These are phyloP conservation scores for Hofmannophila pseudospretella DNA, from an alignment of 2,888 invertebrate genomes.

Conservation along the genomic window DNA sequence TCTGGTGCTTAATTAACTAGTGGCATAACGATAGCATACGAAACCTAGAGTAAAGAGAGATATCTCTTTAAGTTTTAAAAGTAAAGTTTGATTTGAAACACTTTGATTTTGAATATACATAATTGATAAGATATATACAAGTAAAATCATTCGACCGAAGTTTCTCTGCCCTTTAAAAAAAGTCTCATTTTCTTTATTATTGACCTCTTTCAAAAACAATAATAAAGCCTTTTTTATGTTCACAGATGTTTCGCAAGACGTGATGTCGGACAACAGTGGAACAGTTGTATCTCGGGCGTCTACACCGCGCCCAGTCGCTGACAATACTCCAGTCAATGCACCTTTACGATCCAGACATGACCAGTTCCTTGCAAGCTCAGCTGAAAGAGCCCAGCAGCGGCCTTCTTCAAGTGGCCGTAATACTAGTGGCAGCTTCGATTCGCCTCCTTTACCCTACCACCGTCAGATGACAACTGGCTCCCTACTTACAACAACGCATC, in stretches of 20 bases:
- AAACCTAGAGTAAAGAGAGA: too few relatives aligned
- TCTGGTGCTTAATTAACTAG: not conserved
- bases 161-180: not conserved
- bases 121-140: too few relatives aligned
- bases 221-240: slow-evolving; percentile 24
- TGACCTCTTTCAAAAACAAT: not conserved
- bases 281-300: slow-evolving; percentile 67
- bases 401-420: slow-evolving; percentile 73
- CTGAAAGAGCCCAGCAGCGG: slow-evolving; percentile 63
- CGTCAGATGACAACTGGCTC: slow-evolving; percentile 79
- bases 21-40: too few relatives aligned
- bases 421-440: slow-evolving; percentile 77
- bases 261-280: slow-evolving; percentile 71
- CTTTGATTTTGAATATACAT: too few relatives aligned
- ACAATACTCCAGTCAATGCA: slow-evolving; percentile 53
- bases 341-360: slow-evolving; percentile 77
- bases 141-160: not conserved
- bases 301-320: slow-evolving; percentile 70
- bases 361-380: slow-evolving; percentile 78
- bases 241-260: slow-evolving; percentile 55
- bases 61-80: too few relatives aligned
- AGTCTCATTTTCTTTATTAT: not conserved
- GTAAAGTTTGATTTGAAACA: too few relatives aligned
- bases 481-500: slow-evolving; percentile 75
- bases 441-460: slow-evolving; percentile 81